Base-by-base conservation (phyloP, 2,888 invertebrate genomes). In the Archips xylosteana region DNA sequence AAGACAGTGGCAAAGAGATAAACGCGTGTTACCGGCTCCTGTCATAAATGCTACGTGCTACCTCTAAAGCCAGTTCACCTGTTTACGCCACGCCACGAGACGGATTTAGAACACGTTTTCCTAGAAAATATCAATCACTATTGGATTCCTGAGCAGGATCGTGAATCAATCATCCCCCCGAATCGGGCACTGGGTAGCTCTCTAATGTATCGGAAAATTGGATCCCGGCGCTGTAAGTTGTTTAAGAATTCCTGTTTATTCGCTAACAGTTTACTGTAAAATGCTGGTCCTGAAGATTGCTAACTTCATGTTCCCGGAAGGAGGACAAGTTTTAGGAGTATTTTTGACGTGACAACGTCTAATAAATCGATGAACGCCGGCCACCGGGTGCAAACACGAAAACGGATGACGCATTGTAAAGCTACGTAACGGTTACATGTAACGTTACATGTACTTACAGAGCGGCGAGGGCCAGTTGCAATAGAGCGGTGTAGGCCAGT, bases 201-300 rank as follows among this genome's bases (percentile, higher is more conserved):
- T 82, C 85, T 89, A 90, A 91, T 90, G 87, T 90, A 87, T 87
- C 84, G 90, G 90, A 89, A 90, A 91, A 91, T 91, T 90, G 90
- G 85, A 88, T 85, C 82, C 77, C 79, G 77, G 75, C 76, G 77
- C 65, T 74, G 60, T 70, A 70, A 75, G 75, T 68, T 71, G 67
- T 72, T 75, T 75, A 65, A 74, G 74, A 71, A 61, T 71, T 66
- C 71, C 68, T 72, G 72, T 69, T 65, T 75, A 72, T 75, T 72
- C 68, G 71, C 70, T 51, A 36, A 70, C 70, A 65, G 65, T 60
- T 64, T 73, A 49, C 39, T 47, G 47, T 54, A 68, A 69, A 51
- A 23, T 63, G 42, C 8, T 12, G 62, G 6, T 0, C 12, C 6
- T 63, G 6, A 23, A 54, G 15, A 54, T 54, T 54, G 54, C 23